Evolutionary conservation across 1,140 invertebrate genomes (phyloP), one percentile per base, ranked within the genome.

Genomic region (Drosophila pachea): DNA sequence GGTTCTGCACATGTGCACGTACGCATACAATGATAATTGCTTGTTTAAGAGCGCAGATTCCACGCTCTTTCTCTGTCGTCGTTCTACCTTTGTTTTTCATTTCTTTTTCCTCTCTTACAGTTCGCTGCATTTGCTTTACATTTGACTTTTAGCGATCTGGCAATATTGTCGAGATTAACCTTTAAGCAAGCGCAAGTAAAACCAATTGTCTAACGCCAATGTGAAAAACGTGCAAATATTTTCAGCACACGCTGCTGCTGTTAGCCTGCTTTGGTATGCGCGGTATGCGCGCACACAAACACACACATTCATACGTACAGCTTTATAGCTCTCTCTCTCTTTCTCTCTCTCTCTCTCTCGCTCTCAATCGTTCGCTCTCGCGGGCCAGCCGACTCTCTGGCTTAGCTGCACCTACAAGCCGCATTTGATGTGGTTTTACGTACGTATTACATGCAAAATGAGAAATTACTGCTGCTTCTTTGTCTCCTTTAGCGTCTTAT

Each of bases 181-280:
- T 71, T 70, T 61, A 45, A 36, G 40, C 36, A 22, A 42, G 50
- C 50, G 56, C 33, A 68, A 59, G 48, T 38, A 14, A 70, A 58
- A 32, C 38, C 31, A 67, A 67, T 47, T 50, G 36, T 48, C 40
- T 67, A 74, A 43, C 67, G 43, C 33, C 60, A 52, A 68, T 62
- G 54, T 72, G 59, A 52, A 70, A 79, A 84, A 84, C 81, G 81
- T 84, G 79, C 81, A 84, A 86, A 84, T 86, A 84, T 79, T 77
- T 78, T 78, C 48, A 76, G 71, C 76, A 74, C 67, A 76, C 63
- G 75, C 61, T 76, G 75, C 61, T 76, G 61, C 32, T 52, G 47
- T 67, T 56, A 73, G 76, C 55, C 73, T 74, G 55, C 61, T 82
- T 77, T 75, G 78, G 78, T 69, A 83, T 83, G 75, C 45, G 16